Evolutionary conservation across 1,140 invertebrate genomes (phyloP).

Genomic region (Portunus trituberculatus): DNA sequence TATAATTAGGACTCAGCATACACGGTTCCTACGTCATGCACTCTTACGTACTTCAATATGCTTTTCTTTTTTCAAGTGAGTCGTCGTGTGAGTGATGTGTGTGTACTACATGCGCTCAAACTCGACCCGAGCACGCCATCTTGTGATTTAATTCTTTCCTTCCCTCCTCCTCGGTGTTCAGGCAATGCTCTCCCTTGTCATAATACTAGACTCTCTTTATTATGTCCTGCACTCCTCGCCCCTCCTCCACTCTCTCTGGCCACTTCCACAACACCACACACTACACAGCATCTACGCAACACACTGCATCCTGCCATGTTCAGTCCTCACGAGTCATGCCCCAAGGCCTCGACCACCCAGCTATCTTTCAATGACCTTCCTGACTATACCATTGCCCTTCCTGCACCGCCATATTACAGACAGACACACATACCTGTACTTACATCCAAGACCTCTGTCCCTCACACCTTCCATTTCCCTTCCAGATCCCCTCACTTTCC

Average conservation of each 20-base stretch:
- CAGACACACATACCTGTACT: too few relatives aligned
- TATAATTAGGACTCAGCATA: background rate
- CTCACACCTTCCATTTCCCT: too few relatives aligned
- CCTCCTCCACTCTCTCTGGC: background rate
- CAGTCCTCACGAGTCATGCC: too few relatives aligned
- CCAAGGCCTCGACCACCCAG: too few relatives aligned
- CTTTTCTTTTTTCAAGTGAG: background rate
- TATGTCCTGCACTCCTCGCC: background rate
- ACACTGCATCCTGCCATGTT: too few relatives aligned
- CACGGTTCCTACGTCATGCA: background rate
- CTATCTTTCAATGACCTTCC: too few relatives aligned
- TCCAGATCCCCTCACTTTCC: too few relatives aligned
- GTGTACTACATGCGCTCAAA: background rate
- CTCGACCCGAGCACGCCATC: background rate
- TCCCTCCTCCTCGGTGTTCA: background rate
- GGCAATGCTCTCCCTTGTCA: background rate
- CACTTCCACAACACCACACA: background rate
- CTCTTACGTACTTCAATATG: slow-evolving; percentile 3
- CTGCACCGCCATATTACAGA: too few relatives aligned
- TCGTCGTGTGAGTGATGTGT: background rate
- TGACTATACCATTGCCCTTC: too few relatives aligned
- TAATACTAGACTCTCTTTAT: background rate
- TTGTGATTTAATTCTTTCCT: background rate
- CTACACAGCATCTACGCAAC: background rate
- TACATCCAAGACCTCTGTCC: background rate